Evolutionary conservation across 2,113 vertebrate genomes (phyloP), one percentile per base, ranked within the genome.

Genomic region (Syngnathus scovelli): DNA sequence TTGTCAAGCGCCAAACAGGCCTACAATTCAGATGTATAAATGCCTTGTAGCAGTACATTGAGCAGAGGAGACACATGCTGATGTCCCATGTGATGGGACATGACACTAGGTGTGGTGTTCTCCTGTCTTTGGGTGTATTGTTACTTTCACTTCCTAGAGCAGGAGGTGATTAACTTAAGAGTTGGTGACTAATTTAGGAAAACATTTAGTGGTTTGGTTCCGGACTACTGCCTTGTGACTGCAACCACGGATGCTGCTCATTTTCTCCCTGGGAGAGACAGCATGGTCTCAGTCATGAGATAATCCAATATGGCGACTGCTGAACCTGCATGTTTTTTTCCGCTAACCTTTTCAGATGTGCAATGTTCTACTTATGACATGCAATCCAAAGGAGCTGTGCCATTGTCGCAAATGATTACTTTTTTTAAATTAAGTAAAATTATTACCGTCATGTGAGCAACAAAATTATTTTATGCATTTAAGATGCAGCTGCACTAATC

Each of bases 171-270:
- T 84, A 84, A 85, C 69, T 55, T 44, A 82, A 67, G 74, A 79
- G 60, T 68, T 43, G 67, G 75, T 89, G 86, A 87, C 84, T 88
- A 84, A 89, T 76, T 88, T 80, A 78, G 83, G 78, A 77, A 86
- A 77, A 82, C 52, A 66, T 79, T 36, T 76, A 0, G 73, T 69
- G 76, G 69, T 83, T 83, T 83, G 72, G 61, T 78, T 87, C 77
- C 55, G 77, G 78, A 59, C 71, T 75, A 72, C 56, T 74, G 76
- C 76, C 80, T 83, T 85, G 80, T 84, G 85, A 85, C 85, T 71
- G 60, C 68, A 72, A 54, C 67, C 46, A 71, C 7, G 48, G 79
- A 79, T 65, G 74, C 75, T 75, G 65, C 67, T 84, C 76, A 74
- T 86, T 89, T 87, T 87, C 78, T 78, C 69, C 80, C 65, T 68